Percentiles rank a stretch among this genome's conserved stretches.
Conservation (phyloP, 2,797 vertebrate genomes). For the Sitta carolinensis region DNA sequence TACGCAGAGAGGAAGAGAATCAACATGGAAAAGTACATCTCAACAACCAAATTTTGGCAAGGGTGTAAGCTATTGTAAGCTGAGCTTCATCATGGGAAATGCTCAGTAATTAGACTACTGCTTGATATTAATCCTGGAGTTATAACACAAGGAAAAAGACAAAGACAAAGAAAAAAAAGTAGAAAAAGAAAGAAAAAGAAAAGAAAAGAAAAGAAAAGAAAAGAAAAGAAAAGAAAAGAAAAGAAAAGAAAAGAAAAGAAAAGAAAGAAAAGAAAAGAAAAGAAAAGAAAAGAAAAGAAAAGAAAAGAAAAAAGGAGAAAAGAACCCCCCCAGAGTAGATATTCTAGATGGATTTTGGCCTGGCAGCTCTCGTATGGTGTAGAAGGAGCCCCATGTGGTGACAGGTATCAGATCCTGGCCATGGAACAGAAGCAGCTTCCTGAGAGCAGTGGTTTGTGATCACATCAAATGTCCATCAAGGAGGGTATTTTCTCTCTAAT, state of each 20-base stretch:
- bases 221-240: too few relatives aligned
- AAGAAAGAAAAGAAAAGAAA: too few relatives aligned
- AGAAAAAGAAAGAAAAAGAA: not conserved
- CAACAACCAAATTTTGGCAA: not conserved
- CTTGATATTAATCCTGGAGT: not conserved
- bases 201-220: too few relatives aligned
- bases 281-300: too few relatives aligned
- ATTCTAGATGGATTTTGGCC: not conserved
- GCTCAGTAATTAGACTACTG: not conserved
- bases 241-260: too few relatives aligned
- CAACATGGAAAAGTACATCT: not conserved
- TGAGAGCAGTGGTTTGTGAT: not conserved
- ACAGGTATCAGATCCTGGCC: not conserved
- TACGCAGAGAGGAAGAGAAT: not conserved
- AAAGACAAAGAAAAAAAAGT: too few relatives aligned
- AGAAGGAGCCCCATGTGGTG: not conserved
- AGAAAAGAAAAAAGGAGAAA: too few relatives aligned
- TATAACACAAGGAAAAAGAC: not conserved
- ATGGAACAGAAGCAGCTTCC: not conserved
- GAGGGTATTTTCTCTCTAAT: not conserved
- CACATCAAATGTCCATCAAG: not conserved
- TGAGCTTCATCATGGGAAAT: not conserved
- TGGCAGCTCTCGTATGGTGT: not conserved
- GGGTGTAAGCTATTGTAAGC: not conserved
- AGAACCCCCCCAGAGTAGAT: not conserved